Base-by-base conservation (phyloP, 2,888 invertebrate genomes). In the Drosophila falleni region DNA sequence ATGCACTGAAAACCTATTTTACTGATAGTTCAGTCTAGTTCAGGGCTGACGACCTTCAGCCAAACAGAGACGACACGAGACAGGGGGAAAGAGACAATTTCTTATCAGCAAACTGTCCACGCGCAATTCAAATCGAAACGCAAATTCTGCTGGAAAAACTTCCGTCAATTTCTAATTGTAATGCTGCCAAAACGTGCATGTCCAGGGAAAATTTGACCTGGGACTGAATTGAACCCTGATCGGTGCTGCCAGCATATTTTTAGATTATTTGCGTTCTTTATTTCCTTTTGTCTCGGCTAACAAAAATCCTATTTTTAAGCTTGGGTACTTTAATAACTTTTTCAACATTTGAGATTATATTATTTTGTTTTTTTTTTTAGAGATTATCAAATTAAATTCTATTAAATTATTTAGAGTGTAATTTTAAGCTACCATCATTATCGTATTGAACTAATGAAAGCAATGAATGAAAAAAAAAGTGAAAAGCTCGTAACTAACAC, bases 71-170 rank as follows among this genome's bases (percentile, higher is more conserved):
- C 29, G 16, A 54, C 10, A 10, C 31, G 19, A 8, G 10, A 13
- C 16, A 31, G 8, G 29, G 29, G 29, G 29, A 23, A 23, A 23
- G 23, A 10, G 10, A 13, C 16, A 31, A 6, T 53, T 19, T 13
- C 78, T 78, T 73, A 75, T 75, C 78, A 72, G 50, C 33, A 37
- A 37, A 23, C 44, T 49, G 46, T 29, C 49, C 78, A 72, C 78
- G 60, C 33, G 78, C 58, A 19, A 50, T 47, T 58, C 23, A 42
- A 61, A 54, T 37, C 35, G 42, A 50, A 76, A 44, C 15, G 33
- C 37, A 58, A 56, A 42, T 56, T 26, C 15, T 41, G 46, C 46
- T 41, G 26, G 13, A 29, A 64, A 31, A 31, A 47, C 79, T 78
- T 74, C 76, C 76, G 61, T 54, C 59, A 69, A 50, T 54, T 42